Percentiles rank a stretch among this genome's conserved stretches.
phyloP scores from a whole-genome alignment of 2,888 invertebrate genomes.

The Crepidodera aurea region DNA sequence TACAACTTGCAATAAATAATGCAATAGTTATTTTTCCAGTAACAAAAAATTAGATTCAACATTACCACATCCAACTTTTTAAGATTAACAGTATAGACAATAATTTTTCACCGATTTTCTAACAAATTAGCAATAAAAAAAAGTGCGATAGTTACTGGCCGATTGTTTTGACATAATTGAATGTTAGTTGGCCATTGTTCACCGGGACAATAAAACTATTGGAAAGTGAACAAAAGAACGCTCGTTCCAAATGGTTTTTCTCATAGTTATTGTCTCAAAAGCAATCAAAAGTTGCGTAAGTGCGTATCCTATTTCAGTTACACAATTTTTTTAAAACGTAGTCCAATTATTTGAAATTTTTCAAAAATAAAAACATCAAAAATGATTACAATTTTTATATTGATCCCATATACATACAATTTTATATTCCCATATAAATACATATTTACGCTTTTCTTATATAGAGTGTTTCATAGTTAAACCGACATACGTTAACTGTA shows the following conservation, averaged over 20 bases:
- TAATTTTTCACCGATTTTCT: background rate
- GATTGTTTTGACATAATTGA: slow-evolving; percentile 12
- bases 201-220: slow-evolving; percentile 10
- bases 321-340: too few species aligned
- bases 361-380: too few species aligned
- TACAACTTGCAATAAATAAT: too few species aligned
- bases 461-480: too few species aligned
- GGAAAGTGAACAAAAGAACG: slow-evolving; percentile 2
- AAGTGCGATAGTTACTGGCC: background rate
- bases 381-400: too few species aligned
- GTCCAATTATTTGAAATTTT: too few species aligned
- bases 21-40: too few species aligned
- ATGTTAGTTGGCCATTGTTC: slow-evolving; percentile 4
- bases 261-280: slow-evolving; percentile 1
- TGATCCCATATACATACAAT: too few species aligned
- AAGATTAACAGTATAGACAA: background rate
- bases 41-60: background rate
- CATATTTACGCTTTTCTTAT: too few species aligned
- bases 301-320: background rate
- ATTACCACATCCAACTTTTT: background rate
- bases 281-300: slow-evolving; percentile 6
- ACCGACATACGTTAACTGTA: too few species aligned
- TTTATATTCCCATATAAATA: too few species aligned
- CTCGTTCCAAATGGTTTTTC: slow-evolving; percentile 1
- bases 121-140: background rate